Percentiles rank a stretch among this genome's conserved stretches.
These are phyloP conservation scores for Tokudaia muenninki DNA, from an alignment of 2,797 vertebrate genomes.

Conservation along the genomic window DNA sequence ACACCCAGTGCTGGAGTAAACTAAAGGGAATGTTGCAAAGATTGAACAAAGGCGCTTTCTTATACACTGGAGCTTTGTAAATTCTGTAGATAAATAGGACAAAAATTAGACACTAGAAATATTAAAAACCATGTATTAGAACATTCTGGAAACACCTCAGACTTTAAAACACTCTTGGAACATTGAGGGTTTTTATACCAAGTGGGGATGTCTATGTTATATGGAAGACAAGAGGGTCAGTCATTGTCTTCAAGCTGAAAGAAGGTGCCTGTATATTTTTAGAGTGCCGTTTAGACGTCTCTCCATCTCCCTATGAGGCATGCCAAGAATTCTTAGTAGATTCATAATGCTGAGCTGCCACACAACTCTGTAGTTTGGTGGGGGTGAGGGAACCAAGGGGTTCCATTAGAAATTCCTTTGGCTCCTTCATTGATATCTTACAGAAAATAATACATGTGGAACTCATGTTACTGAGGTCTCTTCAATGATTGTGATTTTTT, in stretches of 20 bases:
- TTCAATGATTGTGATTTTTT: conserved; percentile 86
- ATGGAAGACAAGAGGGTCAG: accelerated
- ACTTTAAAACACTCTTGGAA: not conserved
- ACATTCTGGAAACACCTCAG: not conserved
- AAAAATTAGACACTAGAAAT: conserved; percentile 1
- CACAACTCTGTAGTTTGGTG: not conserved
- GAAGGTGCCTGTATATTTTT: conserved; percentile 45
- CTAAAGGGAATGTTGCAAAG: not conserved
- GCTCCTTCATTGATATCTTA: conserved; percentile 88
- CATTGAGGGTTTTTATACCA: accelerated
- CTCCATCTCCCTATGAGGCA: not conserved
- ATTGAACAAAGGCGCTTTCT: not conserved
- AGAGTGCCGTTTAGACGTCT: conserved; percentile 34
- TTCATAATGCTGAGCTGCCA: conserved; percentile 68
- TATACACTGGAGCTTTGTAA: not conserved
- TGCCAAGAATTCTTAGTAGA: conserved; percentile 76
- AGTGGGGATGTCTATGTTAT: not conserved
- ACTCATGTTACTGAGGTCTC: conserved; percentile 83
- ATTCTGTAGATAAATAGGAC: not conserved
- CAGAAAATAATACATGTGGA: conserved; percentile 86
- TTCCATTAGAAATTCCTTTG: conserved; percentile 86
- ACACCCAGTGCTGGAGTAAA: not conserved
- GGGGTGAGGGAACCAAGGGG: conserved; percentile 81
- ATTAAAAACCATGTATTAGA: not conserved
- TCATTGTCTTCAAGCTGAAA: not conserved